A percentile compares a stretch with the other conserved stretches of the same genome.
Conservation (phyloP, 2,113 vertebrate genomes). For the Emydocephalus ijimae region DNA sequence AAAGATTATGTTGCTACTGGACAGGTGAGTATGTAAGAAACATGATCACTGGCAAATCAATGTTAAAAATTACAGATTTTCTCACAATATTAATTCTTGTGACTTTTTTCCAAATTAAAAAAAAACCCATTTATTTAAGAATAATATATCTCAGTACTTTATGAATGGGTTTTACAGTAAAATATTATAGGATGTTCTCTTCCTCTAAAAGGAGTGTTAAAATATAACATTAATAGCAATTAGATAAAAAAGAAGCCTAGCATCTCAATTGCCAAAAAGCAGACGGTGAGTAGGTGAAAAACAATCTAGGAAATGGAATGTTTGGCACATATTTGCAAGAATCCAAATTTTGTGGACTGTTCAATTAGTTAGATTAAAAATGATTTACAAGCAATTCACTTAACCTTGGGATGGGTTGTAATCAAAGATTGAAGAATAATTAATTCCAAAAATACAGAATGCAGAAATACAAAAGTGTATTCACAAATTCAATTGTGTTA, state of each 20-base stretch:
- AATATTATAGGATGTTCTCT: neutral
- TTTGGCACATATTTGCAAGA: neutral
- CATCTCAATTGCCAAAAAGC: neutral
- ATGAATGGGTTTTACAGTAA: neutral
- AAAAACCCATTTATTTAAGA: neutral
- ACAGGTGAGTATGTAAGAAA: constrained; percentile 72
- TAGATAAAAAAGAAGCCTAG: neutral
- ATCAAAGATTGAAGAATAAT: neutral
- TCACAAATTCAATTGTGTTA: neutral
- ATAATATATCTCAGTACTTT: neutral
- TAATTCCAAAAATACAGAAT: neutral
- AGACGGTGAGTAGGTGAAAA: neutral
- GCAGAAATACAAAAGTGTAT: neutral
- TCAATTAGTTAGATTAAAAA: neutral
- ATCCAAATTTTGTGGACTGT: neutral
- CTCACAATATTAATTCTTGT: neutral
- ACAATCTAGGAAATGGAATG: neutral
- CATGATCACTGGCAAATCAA: neutral
- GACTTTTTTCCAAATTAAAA: neutral
- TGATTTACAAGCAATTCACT: neutral
- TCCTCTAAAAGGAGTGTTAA: neutral
- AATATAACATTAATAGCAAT: neutral
- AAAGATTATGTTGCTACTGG: constrained; percentile 92
- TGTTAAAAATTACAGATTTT: neutral
- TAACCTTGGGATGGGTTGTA: neutral